A percentile compares a stretch with the other conserved stretches of the same genome.
Conservation (phyloP, 2,113 vertebrate genomes). For the Potamarius usumacintae region DNA sequence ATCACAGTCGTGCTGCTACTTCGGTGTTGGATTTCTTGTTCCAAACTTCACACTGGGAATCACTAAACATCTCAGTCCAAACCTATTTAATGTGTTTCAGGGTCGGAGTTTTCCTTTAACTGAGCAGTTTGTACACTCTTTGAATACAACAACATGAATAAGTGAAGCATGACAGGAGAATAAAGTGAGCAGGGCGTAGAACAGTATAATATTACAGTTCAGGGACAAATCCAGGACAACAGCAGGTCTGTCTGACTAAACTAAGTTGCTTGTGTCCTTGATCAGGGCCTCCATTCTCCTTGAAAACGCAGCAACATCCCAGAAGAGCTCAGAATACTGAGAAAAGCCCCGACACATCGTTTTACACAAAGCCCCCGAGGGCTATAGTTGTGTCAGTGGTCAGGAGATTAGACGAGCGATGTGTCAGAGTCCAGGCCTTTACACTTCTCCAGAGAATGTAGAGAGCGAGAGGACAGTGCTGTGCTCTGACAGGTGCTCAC, state of each 20-base stretch:
- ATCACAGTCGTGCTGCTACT: too few species aligned
- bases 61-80: background rate
- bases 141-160: background rate
- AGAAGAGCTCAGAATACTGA: constrained; percentile 33
- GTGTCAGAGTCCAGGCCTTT: constrained; percentile 21
- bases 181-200: background rate
- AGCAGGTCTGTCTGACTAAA: background rate
- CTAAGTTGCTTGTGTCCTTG: background rate
- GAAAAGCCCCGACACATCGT: background rate
- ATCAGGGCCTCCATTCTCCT: background rate
- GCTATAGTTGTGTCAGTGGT: too few species aligned
- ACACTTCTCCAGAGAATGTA: constrained; percentile 9
- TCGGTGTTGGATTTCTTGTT: background rate
- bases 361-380: background rate
- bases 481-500: background rate
- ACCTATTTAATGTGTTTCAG: background rate
- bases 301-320: constrained; percentile 25
- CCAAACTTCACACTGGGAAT: background rate
- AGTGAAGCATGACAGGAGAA: background rate
- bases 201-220: background rate
- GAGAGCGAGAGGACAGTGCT: background rate
- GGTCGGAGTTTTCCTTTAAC: background rate
- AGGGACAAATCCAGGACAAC: background rate
- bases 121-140: background rate
- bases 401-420: constrained; percentile 26